Conservation (phyloP, 2,797 vertebrate species). For the Etheostoma nigrum region DNA sequence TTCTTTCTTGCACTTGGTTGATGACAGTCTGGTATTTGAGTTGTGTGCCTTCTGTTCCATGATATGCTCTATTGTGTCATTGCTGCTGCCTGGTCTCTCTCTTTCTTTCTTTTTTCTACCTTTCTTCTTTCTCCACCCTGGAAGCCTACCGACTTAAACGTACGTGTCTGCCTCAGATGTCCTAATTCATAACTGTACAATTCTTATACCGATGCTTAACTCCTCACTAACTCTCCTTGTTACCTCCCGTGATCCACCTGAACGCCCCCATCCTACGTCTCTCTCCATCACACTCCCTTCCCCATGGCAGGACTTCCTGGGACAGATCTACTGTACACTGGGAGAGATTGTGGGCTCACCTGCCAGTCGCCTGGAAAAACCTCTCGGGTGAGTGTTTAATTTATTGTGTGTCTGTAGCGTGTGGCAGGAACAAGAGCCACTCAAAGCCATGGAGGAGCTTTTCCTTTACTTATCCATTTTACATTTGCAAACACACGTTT, state of each 20-base stretch:
- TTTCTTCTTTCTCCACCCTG: slow-evolving; percentile 77
- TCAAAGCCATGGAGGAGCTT: background rate
- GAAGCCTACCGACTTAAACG: slow-evolving; percentile 89
- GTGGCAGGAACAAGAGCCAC: background rate
- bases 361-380: slow-evolving; percentile 93
- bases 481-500: slow-evolving; percentile 26
- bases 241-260: slow-evolving; percentile 60
- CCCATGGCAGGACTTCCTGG: slow-evolving; percentile 92
- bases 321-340: slow-evolving; percentile 93
- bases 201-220: slow-evolving; percentile 58
- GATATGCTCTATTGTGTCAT: slow-evolving; percentile 88
- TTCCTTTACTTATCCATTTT: slow-evolving; percentile 3
- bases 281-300: slow-evolving; percentile 53
- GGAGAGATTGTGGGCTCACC: slow-evolving; percentile 96
- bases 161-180: slow-evolving; percentile 85
- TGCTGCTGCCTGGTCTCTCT: slow-evolving; percentile 85
- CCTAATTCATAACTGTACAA: slow-evolving; percentile 77
- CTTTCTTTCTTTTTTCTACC: slow-evolving; percentile 63
- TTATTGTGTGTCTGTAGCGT: background rate
- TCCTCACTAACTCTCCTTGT: slow-evolving; percentile 74
- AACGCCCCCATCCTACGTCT: slow-evolving; percentile 52
- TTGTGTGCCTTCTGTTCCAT: slow-evolving; percentile 85
- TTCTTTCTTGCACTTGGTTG: slow-evolving; percentile 76
- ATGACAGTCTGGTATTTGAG: slow-evolving; percentile 81
- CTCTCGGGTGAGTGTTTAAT: slow-evolving; percentile 88